Evolutionary conservation across 2,113 vertebrate genomes (phyloP).

Genomic region (Lethenteron reissneri): DNA sequence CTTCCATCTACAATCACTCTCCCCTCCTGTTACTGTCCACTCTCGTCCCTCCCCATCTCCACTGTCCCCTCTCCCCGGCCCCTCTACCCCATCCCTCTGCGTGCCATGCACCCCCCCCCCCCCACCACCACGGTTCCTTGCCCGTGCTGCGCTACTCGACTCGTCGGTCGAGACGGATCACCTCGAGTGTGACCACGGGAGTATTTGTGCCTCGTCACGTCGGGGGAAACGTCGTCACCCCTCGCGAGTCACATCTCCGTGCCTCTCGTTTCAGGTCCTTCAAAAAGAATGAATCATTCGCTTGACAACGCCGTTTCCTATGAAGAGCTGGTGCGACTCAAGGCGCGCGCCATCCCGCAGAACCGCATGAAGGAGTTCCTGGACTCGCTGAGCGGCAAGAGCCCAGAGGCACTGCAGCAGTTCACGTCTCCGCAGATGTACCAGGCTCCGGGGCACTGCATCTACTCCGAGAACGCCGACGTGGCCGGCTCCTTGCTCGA

Average conservation of each 20-base stretch:
- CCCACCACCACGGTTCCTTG: conserved; percentile 13
- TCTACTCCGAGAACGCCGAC: conserved; percentile 95
- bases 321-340: conserved; percentile 93
- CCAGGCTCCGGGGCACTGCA: conserved; percentile 69
- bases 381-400: conserved; percentile 76
- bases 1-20: background rate
- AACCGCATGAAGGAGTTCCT: conserved; percentile 99
- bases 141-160: conserved; percentile 8
- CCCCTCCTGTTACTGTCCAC: background rate
- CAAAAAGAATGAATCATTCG: conserved; percentile 66
- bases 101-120: conserved; percentile 16
- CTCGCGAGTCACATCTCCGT: background rate
- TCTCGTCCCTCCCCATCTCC: conserved; percentile 12
- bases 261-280: background rate
- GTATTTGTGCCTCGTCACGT: accelerated
- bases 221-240: background rate
- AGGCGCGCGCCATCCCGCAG: conserved; percentile 78
- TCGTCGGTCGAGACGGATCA: conserved; percentile 7
- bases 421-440: conserved; percentile 84
- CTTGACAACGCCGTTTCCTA: conserved; percentile 93
- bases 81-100: conserved; percentile 19
- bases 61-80: conserved; percentile 13
- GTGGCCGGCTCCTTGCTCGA: conserved; percentile 94
- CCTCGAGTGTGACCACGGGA: background rate
- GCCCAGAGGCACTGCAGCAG: conserved; percentile 81